Evolutionary conservation across 2,113 vertebrate genomes (phyloP), one percentile per base, ranked within the genome.

Genomic region (Pyxicephalus adspersus): DNA sequence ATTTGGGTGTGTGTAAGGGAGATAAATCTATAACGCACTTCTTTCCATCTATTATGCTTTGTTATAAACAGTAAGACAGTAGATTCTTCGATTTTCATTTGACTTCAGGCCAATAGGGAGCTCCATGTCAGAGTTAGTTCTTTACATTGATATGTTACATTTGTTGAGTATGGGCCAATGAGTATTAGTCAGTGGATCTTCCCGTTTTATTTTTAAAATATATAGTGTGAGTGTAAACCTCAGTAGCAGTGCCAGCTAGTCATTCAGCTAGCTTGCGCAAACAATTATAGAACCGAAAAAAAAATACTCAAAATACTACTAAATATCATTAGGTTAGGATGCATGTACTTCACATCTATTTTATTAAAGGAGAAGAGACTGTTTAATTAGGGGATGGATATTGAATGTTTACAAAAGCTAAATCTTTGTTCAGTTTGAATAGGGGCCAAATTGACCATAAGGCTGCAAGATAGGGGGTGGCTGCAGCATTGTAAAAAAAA

Each of bases 21-120:
- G 45, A 74, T 11, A 64, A 55, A 81, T 55, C 28, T 22, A 54
- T 73, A 64, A 57, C 79, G 55, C 68, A 64, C 60, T 54, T 45
- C n/a, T 57, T 76, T 22, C 55, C 19, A 31, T 9, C 29, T 28
- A 64, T 63, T 72, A 60, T 80, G 28, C 31, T 72, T 52, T 55
- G 38, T 45, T 45, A 68, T 79, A 79, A 68, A 79, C 77, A 60
- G 22, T 52, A 64, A 66, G 61, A 77, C 66, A 71, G 45, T 73
- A 64, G 58, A 22, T 18, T 73, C 68, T 71, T 81, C 65, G 79
- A 81, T 81, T 28, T 73, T 73, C 45, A 81, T 72, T 81, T 81
- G 77, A 80, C 77, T 80, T 19, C 20, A 29, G 29, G 67, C 67
- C 67, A 72, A 20, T 20, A 52, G 77, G 77, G 34, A 70, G 28